Conservation (phyloP, 2,113 vertebrate genomes). For the Motacilla tschutschensis region DNA sequence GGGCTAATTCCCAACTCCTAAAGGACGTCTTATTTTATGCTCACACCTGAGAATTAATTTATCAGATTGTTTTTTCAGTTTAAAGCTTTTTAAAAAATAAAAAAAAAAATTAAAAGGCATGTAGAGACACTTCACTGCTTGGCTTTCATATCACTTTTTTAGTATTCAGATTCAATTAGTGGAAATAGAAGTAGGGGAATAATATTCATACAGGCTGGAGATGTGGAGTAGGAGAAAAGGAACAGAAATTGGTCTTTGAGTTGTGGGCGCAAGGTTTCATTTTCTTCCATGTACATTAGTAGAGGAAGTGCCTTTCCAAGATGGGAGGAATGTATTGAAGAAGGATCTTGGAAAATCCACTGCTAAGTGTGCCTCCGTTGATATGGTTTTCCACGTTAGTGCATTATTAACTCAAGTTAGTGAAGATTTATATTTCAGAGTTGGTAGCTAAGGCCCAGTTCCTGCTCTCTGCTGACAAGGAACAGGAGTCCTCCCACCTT, state of each 20-base stretch:
- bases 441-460: not conserved
- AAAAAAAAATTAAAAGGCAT: constrained; percentile 3
- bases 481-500: not conserved
- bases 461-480: not conserved
- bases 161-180: constrained; percentile 31
- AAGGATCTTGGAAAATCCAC: not conserved
- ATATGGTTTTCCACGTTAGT: not conserved
- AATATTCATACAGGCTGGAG: not conserved
- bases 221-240: not conserved
- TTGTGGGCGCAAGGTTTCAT: not conserved
- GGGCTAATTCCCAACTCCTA: constrained; percentile 65
- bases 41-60: constrained; percentile 79
- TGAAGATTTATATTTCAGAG: not conserved
- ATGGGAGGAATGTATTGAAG: not conserved
- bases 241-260: not conserved
- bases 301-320: not conserved
- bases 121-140: constrained; percentile 19
- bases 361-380: not conserved
- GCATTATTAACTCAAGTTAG: not conserved
- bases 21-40: constrained; percentile 56
- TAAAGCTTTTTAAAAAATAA: constrained; percentile 42
- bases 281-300: not conserved
- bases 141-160: constrained; percentile 21
- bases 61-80: constrained; percentile 66
- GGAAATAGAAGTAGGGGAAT: constrained; percentile 4